Conservation (phyloP, 2,113 vertebrate genomes). For the Ramphastos sulfuratus region DNA sequence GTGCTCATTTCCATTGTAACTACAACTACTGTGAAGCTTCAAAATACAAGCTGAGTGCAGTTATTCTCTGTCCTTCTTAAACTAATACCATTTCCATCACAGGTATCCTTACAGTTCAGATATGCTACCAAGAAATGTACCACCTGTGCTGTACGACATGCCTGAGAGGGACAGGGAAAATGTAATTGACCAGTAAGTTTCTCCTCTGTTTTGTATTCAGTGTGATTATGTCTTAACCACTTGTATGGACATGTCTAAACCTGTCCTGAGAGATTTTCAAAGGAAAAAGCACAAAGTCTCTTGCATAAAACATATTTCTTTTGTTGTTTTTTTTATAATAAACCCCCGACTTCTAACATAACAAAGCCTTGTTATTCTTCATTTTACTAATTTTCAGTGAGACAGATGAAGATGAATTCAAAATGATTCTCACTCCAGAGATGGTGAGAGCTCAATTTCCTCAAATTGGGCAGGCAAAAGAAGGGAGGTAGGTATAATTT, state of each 20-base stretch:
- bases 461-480: not conserved
- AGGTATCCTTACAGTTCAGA: conserved; percentile 69
- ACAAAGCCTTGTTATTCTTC: not conserved
- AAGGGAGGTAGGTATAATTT: conserved; percentile 9
- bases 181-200: conserved; percentile 61
- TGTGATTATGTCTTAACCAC: not conserved
- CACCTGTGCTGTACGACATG: conserved; percentile 53
- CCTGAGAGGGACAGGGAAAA: conserved; percentile 75
- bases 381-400: conserved; percentile 69
- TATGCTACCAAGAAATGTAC: conserved; percentile 73
- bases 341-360: not conserved
- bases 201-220: not conserved
- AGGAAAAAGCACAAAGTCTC: not conserved
- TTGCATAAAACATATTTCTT: not conserved
- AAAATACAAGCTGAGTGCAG: not conserved
- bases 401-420: conserved; percentile 62
- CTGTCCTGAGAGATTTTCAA: not conserved
- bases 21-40: not conserved
- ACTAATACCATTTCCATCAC: conserved; percentile 40
- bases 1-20: not conserved
- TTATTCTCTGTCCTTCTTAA: not conserved
- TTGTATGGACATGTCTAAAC: not conserved
- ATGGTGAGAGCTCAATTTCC: conserved; percentile 87
- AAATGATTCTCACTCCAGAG: conserved; percentile 79
- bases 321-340: not conserved